A percentile compares a stretch with the other conserved stretches of the same genome.
Evolutionary conservation across 2,113 vertebrate species (phyloP).

Genomic region (Chlorocebus sabaeus): DNA sequence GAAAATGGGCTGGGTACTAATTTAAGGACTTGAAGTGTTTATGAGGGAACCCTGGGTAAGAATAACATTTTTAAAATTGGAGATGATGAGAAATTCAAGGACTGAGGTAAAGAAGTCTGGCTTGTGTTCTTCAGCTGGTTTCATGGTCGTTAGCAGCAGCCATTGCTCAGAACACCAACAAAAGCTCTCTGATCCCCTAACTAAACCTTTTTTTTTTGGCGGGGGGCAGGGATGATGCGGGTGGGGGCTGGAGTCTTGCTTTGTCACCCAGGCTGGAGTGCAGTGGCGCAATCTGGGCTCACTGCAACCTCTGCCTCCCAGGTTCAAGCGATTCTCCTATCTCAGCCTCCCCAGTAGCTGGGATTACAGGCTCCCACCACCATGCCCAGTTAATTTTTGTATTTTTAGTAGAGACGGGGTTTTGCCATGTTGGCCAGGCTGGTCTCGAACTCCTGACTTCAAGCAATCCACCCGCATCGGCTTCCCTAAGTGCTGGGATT

Average conservation of each 20-base stretch:
- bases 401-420: background rate
- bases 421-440: background rate
- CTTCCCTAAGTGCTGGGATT: too few species aligned
- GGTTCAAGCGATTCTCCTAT: too few species aligned
- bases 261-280: background rate
- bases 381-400: background rate
- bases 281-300: background rate
- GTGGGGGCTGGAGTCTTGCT: background rate
- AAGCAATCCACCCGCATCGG: background rate
- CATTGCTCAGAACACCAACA: background rate
- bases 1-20: background rate
- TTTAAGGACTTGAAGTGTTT: background rate
- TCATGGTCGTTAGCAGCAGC: background rate
- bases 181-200: background rate
- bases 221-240: too few species aligned
- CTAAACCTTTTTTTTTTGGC: background rate
- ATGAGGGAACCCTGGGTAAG: background rate
- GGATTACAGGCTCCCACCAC: background rate
- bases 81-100: background rate
- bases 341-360: background rate
- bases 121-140: too few species aligned
- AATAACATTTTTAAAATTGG: background rate
- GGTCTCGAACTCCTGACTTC: background rate
- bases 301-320: background rate
- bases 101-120: background rate